Conservation (phyloP, 2,113 vertebrate genomes). For the Melanerpes formicivorus region DNA sequence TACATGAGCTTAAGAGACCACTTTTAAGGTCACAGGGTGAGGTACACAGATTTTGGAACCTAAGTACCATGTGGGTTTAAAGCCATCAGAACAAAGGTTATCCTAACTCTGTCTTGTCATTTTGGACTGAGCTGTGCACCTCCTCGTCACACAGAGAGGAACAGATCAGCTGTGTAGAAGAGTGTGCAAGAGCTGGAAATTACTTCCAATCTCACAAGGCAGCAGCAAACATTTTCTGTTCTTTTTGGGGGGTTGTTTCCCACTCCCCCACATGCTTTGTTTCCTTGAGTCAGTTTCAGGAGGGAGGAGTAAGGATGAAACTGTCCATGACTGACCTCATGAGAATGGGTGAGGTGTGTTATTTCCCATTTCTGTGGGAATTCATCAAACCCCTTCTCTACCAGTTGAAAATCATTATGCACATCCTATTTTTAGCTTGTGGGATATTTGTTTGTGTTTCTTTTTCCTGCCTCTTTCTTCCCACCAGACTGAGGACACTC, state of each 20-base stretch:
- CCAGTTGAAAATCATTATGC: conserved; percentile 8
- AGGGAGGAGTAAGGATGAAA: not conserved
- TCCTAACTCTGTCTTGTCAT: not conserved
- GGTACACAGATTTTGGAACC: not conserved
- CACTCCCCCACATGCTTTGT: not conserved
- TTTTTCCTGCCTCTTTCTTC: conserved; percentile 6
- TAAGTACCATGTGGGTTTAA: not conserved
- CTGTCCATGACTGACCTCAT: not conserved
- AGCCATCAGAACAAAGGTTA: not conserved
- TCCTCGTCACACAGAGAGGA: not conserved
- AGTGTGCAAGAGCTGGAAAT: not conserved
- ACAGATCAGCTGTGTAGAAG: not conserved
- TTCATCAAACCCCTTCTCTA: not conserved
- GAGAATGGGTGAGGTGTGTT: not conserved
- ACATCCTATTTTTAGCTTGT: conserved; percentile 22
- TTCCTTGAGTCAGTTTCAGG: not conserved
- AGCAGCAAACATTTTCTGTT: not conserved
- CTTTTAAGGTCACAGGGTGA: not conserved
- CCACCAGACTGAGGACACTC: not conserved
- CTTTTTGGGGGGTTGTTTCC: not conserved
- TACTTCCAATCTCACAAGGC: not conserved
- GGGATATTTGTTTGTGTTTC: conserved; percentile 2
- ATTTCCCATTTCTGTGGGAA: not conserved
- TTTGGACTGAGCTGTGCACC: not conserved
- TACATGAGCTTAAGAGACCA: not conserved